Evolutionary conservation across 2,113 vertebrate species (phyloP), one percentile per base, ranked within the genome.

Genomic region (Patagioenas fasciata): DNA sequence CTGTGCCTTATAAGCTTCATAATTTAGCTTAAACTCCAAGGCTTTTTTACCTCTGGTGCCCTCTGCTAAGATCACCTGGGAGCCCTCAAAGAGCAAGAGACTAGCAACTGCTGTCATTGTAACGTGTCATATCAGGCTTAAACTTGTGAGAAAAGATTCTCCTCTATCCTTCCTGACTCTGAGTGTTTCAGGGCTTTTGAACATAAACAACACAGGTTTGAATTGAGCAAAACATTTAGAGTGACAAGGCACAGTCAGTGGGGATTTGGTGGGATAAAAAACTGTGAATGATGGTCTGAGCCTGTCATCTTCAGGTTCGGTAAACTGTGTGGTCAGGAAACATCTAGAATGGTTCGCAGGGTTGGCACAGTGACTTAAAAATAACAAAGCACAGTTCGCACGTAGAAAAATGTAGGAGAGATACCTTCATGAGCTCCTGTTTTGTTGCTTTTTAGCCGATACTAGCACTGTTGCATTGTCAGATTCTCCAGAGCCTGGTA

Each of bases 251-350:
- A 36, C 67, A 71, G 38, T 69, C 80, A 60, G 54, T 40, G 65
- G n/a, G 73, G n/a, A 53, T 78, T 91, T 57, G 38, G 61, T 71
- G 89, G 51, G 19, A 53, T 85, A 29, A 54, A 73, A 92, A 87
- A 13, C 14, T 64, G 13, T 31, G 70, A 78, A 21, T 87, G 31
- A 23, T 44, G 21, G 26, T 47, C 71, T 71, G 44, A 84, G 25
- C 51, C 19, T 82, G 29, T 60, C 48, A 21, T 60, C 64, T 66
- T 84, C 53, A 65, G 24, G 15, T 69, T 79, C 53, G 32, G 44
- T 53, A 25, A 85, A 36, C 62, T 11, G 6, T 13, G 15, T 84
- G 38, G 31, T 48, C 77, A 89, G 69, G 70, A 91, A 34, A 28
- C 23, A 6, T 28, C 26, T 72, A 6, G 28, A 67, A 66, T 12